Conservation (phyloP, 2,113 vertebrate genomes). For the Syrmaticus mikado region DNA sequence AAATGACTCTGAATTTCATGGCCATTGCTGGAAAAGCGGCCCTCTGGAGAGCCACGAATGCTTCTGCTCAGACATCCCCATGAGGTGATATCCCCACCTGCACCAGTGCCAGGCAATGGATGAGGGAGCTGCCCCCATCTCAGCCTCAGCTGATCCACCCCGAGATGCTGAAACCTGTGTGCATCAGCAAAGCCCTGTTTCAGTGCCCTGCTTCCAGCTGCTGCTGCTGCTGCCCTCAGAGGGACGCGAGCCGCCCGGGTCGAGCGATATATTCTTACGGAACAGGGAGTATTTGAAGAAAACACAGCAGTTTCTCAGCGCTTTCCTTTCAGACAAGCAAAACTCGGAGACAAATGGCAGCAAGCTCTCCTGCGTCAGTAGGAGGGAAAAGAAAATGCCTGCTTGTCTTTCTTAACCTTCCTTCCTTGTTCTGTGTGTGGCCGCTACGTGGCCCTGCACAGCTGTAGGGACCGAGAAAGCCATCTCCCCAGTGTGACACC, state of each 20-base stretch:
- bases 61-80: not conserved
- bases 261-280: not conserved
- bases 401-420: not conserved
- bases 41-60: not conserved
- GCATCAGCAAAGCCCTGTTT: not conserved
- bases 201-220: accelerated
- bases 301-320: not conserved
- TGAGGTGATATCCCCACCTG: not conserved
- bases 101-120: not conserved
- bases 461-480: not conserved
- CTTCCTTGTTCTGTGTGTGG: accelerated
- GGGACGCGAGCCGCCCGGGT: not conserved
- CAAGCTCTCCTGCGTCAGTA: not conserved
- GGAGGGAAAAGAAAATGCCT: not conserved
- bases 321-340: not conserved
- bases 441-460: accelerated
- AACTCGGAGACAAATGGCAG: not conserved
- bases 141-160: not conserved
- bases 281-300: not conserved
- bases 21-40: not conserved
- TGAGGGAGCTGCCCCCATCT: not conserved
- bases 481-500: not conserved
- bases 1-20: not conserved
- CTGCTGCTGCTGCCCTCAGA: not conserved
- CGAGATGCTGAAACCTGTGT: not conserved